These are phyloP conservation scores for Chymomyza costata DNA, from an alignment of 1,140 invertebrate species.

Conservation along the genomic window DNA sequence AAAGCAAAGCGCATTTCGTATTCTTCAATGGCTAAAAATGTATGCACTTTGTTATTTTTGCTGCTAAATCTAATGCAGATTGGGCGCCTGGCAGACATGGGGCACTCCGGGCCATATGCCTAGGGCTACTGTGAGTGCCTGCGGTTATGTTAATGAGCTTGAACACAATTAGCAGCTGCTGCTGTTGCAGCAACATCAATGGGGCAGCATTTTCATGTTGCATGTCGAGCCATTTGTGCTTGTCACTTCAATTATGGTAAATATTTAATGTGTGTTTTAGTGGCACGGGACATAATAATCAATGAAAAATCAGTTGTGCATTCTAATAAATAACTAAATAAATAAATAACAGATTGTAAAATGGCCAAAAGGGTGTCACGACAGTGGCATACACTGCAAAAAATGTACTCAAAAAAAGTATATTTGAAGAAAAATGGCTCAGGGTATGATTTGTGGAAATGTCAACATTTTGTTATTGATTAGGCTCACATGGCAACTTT, in stretches of 20 bases:
- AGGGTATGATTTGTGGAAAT: no score
- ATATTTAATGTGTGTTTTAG: slow-evolving; percentile 59
- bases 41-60: no score
- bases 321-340: slow-evolving; percentile 69
- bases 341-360: slow-evolving; percentile 37
- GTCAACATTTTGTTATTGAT: no score
- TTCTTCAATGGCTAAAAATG: no score
- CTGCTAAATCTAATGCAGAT: no score
- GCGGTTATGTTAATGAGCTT: slow-evolving; percentile 73
- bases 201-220: slow-evolving; percentile 5
- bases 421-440: no score
- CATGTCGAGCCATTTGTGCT: slow-evolving; percentile 67
- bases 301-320: slow-evolving; percentile 67
- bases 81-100: not conserved
- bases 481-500: no score
- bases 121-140: slow-evolving; percentile 44
- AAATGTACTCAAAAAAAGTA: no score
- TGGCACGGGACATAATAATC: slow-evolving; percentile 56
- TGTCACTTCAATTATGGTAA: slow-evolving; percentile 73
- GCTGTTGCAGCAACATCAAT: slow-evolving; percentile 28
- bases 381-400: no score
- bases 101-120: slow-evolving; percentile 4
- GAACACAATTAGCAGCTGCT: slow-evolving; percentile 72
- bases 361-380: no score
- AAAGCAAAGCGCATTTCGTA: no score